These are phyloP conservation scores for Therioaphis trifolii DNA, from an alignment of 2,888 invertebrate genomes.

Conservation along the genomic window DNA sequence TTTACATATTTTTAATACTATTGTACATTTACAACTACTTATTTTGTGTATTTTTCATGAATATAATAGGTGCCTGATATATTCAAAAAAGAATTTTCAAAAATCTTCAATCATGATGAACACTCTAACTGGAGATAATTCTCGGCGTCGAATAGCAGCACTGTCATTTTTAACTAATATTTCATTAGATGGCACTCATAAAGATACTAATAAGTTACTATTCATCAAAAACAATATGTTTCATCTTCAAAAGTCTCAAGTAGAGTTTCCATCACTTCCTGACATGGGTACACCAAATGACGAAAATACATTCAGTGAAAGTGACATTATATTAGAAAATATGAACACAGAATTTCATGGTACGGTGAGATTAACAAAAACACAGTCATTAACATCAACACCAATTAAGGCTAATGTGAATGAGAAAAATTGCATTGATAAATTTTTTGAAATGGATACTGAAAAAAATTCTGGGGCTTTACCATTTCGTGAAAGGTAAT, in stretches of 20 bases:
- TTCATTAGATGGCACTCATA: conserved; percentile 81
- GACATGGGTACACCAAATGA: conserved; percentile 47
- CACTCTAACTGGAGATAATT: conserved; percentile 64
- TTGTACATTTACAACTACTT: no score
- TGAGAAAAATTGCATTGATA: conserved; percentile 35
- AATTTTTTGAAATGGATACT: conserved; percentile 36
- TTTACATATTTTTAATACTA: no score
- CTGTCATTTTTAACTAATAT: conserved; percentile 95
- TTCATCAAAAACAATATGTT: conserved; percentile 46
- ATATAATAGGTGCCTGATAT: neutral
- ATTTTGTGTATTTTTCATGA: neutral
- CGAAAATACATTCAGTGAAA: conserved; percentile 47
- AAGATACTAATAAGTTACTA: conserved; percentile 57
- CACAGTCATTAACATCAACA: conserved; percentile 54
- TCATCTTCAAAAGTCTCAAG: conserved; percentile 37
- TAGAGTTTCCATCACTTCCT: conserved; percentile 45
- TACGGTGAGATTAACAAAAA: conserved; percentile 40
- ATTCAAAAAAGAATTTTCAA: neutral
- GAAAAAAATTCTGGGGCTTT: neutral
- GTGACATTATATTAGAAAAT: conserved; percentile 35
- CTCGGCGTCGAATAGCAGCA: conserved; percentile 84
- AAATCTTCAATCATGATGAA: conserved; percentile 15
- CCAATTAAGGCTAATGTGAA: conserved; percentile 36
- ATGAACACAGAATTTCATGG: conserved; percentile 34
- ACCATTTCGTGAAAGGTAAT: conserved; percentile 58